Conservation (phyloP, 2,797 vertebrate species). For the Cryptoprocta ferox region DNA sequence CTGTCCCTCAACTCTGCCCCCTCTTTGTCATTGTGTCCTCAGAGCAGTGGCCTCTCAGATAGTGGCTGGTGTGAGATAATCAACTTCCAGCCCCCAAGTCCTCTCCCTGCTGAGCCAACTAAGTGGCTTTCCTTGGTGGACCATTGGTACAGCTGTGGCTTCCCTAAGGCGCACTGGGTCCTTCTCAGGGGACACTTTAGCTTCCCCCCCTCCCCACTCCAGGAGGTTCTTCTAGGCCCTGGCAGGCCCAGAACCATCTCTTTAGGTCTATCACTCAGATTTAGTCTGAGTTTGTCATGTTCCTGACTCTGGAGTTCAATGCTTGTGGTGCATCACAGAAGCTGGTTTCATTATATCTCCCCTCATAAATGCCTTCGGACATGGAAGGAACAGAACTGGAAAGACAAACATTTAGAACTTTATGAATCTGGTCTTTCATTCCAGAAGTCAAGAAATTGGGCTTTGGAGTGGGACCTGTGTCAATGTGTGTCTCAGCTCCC, state of each 20-base stretch:
- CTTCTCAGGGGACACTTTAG: neutral
- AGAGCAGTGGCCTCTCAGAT: neutral
- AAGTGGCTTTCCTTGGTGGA: neutral
- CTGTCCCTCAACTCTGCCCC: neutral
- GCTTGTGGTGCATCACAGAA: neutral
- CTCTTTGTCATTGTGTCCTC: no score
- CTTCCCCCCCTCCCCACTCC: fast-evolving
- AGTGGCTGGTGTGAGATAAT: neutral
- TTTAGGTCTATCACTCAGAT: neutral
- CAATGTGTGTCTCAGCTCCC: neutral
- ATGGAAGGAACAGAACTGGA: neutral
- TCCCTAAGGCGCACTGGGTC: neutral
- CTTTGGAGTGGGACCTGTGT: fast-evolving
- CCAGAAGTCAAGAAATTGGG: neutral
- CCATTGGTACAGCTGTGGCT: neutral
- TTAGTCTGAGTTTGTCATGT: neutral
- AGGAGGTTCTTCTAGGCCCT: neutral
- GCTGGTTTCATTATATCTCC: neutral
- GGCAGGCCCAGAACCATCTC: neutral
- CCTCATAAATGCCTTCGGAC: neutral
- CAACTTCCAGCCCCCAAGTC: neutral
- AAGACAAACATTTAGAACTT: neutral
- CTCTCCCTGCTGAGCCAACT: neutral
- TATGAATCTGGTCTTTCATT: neutral
- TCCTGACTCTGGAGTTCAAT: neutral